Base-by-base conservation (phyloP, 2,797 vertebrate species). In the Alouatta caraya region DNA sequence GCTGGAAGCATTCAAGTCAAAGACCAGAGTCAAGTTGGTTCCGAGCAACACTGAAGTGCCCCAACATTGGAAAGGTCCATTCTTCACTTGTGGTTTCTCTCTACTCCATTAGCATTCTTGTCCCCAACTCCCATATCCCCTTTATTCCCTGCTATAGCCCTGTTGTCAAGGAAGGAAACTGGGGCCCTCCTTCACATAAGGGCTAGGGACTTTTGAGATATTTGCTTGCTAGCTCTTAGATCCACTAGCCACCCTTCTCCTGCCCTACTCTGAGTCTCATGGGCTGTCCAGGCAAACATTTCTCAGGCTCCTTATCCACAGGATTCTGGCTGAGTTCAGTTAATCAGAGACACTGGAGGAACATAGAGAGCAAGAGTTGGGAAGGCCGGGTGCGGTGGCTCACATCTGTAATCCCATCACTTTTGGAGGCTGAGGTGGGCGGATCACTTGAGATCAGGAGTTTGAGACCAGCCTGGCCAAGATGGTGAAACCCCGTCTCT, bases 21-120 rank as follows among this genome's bases (percentile, higher is more conserved):
- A n/a, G 55, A 8, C 2, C 11, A n/a, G 33, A 83, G 44, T 46
- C 93, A 57, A 70, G 44, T 46, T 72, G 21, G 12, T 22, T 46
- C 22, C 5, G 0, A 28, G 37, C 57, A 55, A 1, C 9, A 3
- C 55, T 42, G 50, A 21, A 5, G 44, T 5, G 33, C 30, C 33
- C 14, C 30, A 2, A 64, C 61, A 64, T 33, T 17, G 61, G 61
- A 21, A 24, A 42, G 52, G 6, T 10, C 28, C 26, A 8, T 5
- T 17, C 70, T 79, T 73, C 33, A 33, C 26, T 17, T 14, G 9
- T 4, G 28, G 33, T 14, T 87, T 59, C 37, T 79, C 52, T 39
- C 15, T 33, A 19, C 8, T 81, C 75, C n/a, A 1, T 24, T 11
- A 19, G 11, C 9, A 6, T 52, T 55, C 24, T 67, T 78, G 37